A percentile compares a stretch with the other conserved stretches of the same genome.
phyloP scores from a whole-genome alignment of 2,797 vertebrate species.

The Sebastes kiyomatsui region DNA sequence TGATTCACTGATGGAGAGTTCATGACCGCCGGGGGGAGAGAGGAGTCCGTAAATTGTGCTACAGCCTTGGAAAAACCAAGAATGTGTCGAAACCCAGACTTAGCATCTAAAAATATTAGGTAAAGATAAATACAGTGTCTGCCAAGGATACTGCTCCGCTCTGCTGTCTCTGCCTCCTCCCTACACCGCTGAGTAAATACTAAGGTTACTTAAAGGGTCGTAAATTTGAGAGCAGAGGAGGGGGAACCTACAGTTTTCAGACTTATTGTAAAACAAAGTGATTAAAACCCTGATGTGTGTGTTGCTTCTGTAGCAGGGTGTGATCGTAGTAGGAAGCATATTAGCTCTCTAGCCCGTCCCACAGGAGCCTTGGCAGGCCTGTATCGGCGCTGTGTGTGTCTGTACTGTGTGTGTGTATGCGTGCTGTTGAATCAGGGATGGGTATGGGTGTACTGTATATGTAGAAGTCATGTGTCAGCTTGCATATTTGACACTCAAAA shows the following conservation, averaged over 20 bases:
- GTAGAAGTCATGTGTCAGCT: neutral
- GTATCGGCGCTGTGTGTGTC: conserved; percentile 3
- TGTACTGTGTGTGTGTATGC: neutral
- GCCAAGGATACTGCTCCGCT: conserved; percentile 65
- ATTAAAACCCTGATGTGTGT: conserved; percentile 60
- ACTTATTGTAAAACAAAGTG: conserved; percentile 63
- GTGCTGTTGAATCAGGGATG: neutral
- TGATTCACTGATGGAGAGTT: conserved; percentile 56
- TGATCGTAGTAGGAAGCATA: conserved; percentile 44
- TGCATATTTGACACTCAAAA: conserved; percentile 3
- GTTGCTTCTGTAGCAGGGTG: conserved; percentile 56
- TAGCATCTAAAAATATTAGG: conserved; percentile 66
- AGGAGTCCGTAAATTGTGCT: conserved; percentile 33
- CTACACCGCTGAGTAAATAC: conserved; percentile 63
- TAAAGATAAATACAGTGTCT: conserved; percentile 65
- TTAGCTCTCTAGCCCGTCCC: conserved; percentile 34
- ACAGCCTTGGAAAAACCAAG: conserved; percentile 49
- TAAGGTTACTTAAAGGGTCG: conserved; percentile 69
- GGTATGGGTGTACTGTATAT: neutral
- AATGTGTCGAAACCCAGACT: conserved; percentile 64
- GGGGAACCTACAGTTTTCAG: conserved; percentile 41
- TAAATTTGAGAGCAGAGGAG: conserved; percentile 63
- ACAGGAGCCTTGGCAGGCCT: conserved; percentile 18
- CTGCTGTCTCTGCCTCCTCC: conserved; percentile 63
- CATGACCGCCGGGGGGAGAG: conserved; percentile 39